Evolutionary conservation across 2,888 invertebrate species (phyloP).

Genomic region (Salticus scenicus): DNA sequence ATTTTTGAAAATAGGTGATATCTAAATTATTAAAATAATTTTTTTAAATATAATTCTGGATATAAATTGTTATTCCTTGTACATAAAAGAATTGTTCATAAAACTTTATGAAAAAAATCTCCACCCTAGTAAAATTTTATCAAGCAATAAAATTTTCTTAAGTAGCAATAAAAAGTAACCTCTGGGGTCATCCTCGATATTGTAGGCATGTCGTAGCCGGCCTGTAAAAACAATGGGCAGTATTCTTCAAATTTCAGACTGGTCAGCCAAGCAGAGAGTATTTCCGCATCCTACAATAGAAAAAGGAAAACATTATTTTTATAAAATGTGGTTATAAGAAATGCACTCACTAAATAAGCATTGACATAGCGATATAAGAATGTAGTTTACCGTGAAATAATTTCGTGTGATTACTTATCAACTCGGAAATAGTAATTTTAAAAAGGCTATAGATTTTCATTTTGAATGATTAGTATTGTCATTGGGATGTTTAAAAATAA

Average conservation of each 20-base stretch:
- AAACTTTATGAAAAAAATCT: background rate
- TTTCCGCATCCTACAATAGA: constrained; percentile 87
- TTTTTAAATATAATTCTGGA: no score
- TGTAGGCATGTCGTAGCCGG: constrained; percentile 98
- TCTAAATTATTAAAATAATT: no score
- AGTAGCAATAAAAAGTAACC: constrained; percentile 76
- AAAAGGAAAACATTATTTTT: constrained; percentile 18
- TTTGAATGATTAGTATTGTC: no score
- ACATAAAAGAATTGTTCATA: background rate
- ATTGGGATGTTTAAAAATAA: no score
- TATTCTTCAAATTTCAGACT: constrained; percentile 97
- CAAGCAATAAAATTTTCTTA: background rate
- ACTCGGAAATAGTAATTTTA: no score
- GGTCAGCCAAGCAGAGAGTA: constrained; percentile 94
- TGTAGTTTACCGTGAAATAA: background rate
- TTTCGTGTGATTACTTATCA: no score
- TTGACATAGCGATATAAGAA: background rate
- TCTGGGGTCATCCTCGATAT: constrained; percentile 99
- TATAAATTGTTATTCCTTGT: no score
- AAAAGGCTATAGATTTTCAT: no score
- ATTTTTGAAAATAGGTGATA: no score
- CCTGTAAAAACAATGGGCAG: constrained; percentile 91
- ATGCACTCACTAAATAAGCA: background rate
- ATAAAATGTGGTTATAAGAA: background rate
- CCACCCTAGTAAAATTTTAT: background rate